A percentile compares a stretch with the other conserved stretches of the same genome.
Conservation (phyloP, 2,888 invertebrate species). For the Brachypterus glaber region DNA sequence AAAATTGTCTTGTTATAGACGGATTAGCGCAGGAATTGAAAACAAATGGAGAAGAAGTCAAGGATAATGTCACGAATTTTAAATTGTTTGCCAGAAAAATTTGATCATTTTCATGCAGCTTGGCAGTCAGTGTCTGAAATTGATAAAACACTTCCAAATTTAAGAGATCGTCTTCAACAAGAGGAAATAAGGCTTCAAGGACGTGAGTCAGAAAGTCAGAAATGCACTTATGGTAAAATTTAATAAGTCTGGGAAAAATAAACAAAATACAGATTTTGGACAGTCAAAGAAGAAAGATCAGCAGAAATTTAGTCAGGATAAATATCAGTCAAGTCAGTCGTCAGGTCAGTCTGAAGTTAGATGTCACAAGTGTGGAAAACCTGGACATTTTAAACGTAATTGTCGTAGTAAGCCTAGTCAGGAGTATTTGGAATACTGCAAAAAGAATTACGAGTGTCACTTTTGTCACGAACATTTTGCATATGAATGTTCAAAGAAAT, state of each 20-base stretch:
- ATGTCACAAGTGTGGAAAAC: constrained; percentile 1
- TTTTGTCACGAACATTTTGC: background rate
- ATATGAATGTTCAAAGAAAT: background rate
- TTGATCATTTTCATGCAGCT: background rate
- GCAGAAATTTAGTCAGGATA: no score
- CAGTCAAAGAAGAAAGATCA: background rate
- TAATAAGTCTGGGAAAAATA: background rate
- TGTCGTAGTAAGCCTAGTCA: background rate
- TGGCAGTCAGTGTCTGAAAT: no score
- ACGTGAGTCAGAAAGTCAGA: no score
- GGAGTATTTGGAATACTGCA: constrained; percentile 2
- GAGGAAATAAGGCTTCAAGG: no score
- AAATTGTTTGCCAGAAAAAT: constrained; percentile 2
- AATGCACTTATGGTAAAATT: background rate
- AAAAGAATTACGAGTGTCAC: background rate
- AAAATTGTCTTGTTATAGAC: background rate
- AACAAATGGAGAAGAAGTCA: background rate
- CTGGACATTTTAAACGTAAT: background rate
- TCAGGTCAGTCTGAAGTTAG: no score
- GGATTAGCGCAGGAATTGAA: no score
- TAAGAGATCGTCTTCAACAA: no score
- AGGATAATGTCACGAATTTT: background rate
- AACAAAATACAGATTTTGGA: background rate
- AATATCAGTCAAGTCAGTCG: no score
- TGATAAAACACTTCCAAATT: no score